These are phyloP conservation scores for Atlantisia rogersi DNA, from an alignment of 2,113 vertebrate genomes.

Conservation along the genomic window DNA sequence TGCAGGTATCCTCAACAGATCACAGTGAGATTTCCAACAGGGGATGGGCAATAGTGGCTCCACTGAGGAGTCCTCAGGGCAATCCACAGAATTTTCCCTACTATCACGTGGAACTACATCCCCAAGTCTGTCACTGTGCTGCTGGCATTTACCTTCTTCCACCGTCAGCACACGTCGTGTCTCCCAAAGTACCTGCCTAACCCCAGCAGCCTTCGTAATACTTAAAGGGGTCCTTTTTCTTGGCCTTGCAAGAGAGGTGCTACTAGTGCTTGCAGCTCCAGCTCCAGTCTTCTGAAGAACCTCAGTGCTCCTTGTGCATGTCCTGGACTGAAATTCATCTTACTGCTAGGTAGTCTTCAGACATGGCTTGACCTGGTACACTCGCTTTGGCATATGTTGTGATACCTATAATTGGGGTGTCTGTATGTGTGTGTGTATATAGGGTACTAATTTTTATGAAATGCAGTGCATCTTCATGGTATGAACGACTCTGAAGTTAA, in stretches of 20 bases:
- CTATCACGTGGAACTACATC: too few relatives aligned
- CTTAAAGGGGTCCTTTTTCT: not conserved
- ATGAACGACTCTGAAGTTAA: not conserved
- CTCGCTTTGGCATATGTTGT: not conserved
- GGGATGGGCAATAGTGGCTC: too few relatives aligned
- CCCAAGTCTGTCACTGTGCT: too few relatives aligned
- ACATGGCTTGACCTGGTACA: rapidly evolving
- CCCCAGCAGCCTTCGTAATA: too few relatives aligned
- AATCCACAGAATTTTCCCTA: too few relatives aligned
- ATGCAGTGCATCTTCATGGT: not conserved
- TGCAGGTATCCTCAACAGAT: too few relatives aligned
- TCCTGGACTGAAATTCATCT: not conserved
- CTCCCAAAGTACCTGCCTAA: too few relatives aligned
- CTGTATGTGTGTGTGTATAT: not conserved
- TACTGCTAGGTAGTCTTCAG: not conserved
- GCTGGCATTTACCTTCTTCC: too few relatives aligned
- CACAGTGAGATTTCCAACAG: too few relatives aligned
- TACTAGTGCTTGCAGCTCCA: not conserved
- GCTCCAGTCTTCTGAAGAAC: rapidly evolving
- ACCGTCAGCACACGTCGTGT: too few relatives aligned
- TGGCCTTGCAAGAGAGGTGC: not conserved
- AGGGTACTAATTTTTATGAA: not conserved
- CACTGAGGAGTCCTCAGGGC: too few relatives aligned
- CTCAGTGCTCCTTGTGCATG: not conserved
- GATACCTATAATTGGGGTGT: not conserved